Base-by-base conservation (phyloP, 2,113 vertebrate species). In the Tichodroma muraria region DNA sequence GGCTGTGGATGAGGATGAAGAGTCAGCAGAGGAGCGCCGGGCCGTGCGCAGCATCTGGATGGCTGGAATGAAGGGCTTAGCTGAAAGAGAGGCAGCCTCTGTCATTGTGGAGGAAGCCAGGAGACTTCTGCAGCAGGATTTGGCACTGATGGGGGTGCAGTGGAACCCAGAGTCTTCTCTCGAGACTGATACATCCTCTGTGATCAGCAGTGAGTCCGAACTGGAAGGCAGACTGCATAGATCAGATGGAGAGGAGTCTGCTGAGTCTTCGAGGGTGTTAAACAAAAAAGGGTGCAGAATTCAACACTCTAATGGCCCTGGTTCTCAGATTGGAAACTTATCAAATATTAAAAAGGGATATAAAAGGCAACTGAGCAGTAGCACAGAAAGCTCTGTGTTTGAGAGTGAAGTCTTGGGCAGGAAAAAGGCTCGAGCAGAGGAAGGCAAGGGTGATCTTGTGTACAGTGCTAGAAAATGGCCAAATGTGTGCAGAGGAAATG, bases 1-100 rank as follows among this genome's bases (percentile, higher is more conserved):
- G 85, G 99, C 99, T 24, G 98, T 98, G 87, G 99, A 99, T 95
- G 99, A 99, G 95, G 99, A 98, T 61, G 99, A 99, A 78, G 97
- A 97, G 80, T 98, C 99, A 28, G 99, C 96, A 60, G 98, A 98
- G 49, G 99, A 99, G 92, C 98, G 99, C 38, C 98, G 98, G 80
- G 97, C 95, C 25, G 95, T 97, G 66, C 97, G 97, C 52, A 98
- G 98, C 45, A 95, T 99, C 91, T 99, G 99, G 98, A 97, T 98
- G 72, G 96, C 98, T 6, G 98, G 99, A 30, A 98, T 98, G 80
- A 99, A 98, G 88, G 98, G 98, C 44, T 97, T 99, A 91, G 99
- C 98, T 1, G 98, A 99, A 94, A 97, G 97, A 44, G 98, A 99
- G 94, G 99, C 99, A 19, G 98, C 99, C 33, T 91, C 94, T 6